Evolutionary conservation across 2,888 invertebrate genomes (phyloP).

Genomic region (Tetragnatha montana): DNA sequence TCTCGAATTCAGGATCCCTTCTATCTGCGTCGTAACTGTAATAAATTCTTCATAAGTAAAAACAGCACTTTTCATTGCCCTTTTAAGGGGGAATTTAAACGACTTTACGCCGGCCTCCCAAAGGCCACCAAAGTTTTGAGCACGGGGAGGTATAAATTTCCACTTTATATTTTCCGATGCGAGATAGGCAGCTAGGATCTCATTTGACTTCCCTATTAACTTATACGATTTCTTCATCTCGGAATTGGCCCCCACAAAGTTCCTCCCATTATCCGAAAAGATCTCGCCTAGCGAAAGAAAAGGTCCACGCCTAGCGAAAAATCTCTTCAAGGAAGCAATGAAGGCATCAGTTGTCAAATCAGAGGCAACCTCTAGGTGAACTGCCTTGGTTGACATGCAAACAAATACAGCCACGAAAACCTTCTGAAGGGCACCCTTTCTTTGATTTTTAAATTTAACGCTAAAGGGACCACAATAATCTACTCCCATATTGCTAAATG

Average conservation of each 20-base stretch:
- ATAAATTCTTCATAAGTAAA: slow-evolving; percentile 74
- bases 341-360: slow-evolving; percentile 65
- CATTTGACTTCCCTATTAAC: neutral
- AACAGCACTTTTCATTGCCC: slow-evolving; percentile 72
- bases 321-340: slow-evolving; percentile 35
- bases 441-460: neutral
- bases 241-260: slow-evolving; percentile 5
- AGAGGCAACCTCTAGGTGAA: slow-evolving; percentile 70
- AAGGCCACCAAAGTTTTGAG: slow-evolving; percentile 75
- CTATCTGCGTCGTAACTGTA: slow-evolving; percentile 74
- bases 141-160: slow-evolving; percentile 75
- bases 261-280: slow-evolving; percentile 15
- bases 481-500: too few species aligned
- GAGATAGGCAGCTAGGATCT: neutral
- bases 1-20: slow-evolving; percentile 74
- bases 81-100: slow-evolving; percentile 74
- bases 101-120: slow-evolving; percentile 75
- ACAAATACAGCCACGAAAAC: slow-evolving; percentile 46
- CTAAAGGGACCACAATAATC: too few species aligned
- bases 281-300: neutral
- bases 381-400: slow-evolving; percentile 47
- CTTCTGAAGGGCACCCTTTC: neutral
- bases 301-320: too few species aligned
- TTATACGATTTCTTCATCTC: slow-evolving; percentile 7
- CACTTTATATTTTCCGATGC: slow-evolving; percentile 73